These are phyloP conservation scores for Leptopilina boulardi DNA, from an alignment of 1,140 invertebrate species.

Conservation along the genomic window DNA sequence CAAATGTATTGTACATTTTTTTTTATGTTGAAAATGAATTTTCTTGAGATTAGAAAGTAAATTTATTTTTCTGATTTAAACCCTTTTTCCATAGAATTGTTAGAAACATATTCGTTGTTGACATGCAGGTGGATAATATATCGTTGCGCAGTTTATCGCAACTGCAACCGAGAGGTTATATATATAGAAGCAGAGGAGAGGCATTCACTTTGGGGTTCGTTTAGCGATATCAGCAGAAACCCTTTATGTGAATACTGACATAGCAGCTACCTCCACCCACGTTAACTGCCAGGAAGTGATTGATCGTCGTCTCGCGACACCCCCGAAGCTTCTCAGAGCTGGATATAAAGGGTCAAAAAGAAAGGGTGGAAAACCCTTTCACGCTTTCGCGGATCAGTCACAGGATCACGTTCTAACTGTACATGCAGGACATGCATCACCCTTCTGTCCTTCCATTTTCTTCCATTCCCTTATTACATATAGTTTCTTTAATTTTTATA, in stretches of 20 bases:
- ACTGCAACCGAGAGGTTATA: conserved; percentile 28
- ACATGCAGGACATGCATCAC: conserved; percentile 66
- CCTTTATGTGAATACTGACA: conserved; percentile 53
- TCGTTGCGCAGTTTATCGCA: conserved; percentile 34
- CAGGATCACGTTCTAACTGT: conserved; percentile 63
- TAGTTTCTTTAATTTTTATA: neutral
- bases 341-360: conserved; percentile 68
- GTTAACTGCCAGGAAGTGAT: conserved; percentile 60
- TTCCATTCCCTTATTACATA: neutral
- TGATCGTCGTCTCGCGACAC: conserved; percentile 71
- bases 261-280: neutral
- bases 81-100: neutral
- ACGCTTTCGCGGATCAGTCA: conserved; percentile 69
- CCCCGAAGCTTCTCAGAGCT: conserved; percentile 64
- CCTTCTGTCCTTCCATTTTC: conserved; percentile 53
- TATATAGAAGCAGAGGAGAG: conserved; percentile 7
- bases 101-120: neutral
- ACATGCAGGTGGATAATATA: conserved; percentile 27
- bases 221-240: conserved; percentile 50
- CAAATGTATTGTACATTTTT: too few relatives aligned
- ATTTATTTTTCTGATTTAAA: too few relatives aligned
- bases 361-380: conserved; percentile 65
- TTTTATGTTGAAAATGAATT: too few relatives aligned
- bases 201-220: conserved; percentile 33
- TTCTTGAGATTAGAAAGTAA: too few relatives aligned